Evolutionary conservation across 2,113 vertebrate species (phyloP).

Genomic region (Laticauda laticaudata): DNA sequence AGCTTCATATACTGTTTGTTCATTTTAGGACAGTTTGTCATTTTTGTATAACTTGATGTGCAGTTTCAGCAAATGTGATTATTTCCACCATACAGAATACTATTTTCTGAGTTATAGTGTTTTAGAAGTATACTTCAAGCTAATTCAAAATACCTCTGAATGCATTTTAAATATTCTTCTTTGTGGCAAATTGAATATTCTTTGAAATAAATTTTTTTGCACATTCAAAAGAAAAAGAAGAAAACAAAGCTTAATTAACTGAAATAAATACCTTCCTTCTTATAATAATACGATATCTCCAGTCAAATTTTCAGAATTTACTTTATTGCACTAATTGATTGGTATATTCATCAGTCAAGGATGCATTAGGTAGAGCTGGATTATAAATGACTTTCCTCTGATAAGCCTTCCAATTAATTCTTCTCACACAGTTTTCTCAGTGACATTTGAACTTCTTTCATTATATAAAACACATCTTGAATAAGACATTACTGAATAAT

Average conservation of each 20-base stretch:
- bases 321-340: constrained; percentile 92
- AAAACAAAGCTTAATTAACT: constrained; percentile 82
- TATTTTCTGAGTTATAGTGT: constrained; percentile 16
- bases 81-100: constrained; percentile 8
- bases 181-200: constrained; percentile 53
- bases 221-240: constrained; percentile 51
- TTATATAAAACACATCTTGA: constrained; percentile 80
- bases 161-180: constrained; percentile 55
- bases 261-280: constrained; percentile 82
- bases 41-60: constrained; percentile 10
- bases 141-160: constrained; percentile 61
- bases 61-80: constrained; percentile 1
- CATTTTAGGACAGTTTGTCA: constrained; percentile 1
- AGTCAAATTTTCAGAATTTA: constrained; percentile 86
- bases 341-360: constrained; percentile 80
- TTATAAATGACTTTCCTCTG: constrained; percentile 84
- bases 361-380: constrained; percentile 81
- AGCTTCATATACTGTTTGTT: neutral
- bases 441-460: constrained; percentile 83
- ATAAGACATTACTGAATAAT: constrained; percentile 76
- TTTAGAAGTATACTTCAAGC: constrained; percentile 50
- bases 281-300: constrained; percentile 86
- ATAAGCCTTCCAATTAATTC: constrained; percentile 92
- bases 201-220: constrained; percentile 61
- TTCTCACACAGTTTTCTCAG: constrained; percentile 81